Base-by-base conservation (phyloP, 2,113 vertebrate genomes). In the Rhipidura dahli region DNA sequence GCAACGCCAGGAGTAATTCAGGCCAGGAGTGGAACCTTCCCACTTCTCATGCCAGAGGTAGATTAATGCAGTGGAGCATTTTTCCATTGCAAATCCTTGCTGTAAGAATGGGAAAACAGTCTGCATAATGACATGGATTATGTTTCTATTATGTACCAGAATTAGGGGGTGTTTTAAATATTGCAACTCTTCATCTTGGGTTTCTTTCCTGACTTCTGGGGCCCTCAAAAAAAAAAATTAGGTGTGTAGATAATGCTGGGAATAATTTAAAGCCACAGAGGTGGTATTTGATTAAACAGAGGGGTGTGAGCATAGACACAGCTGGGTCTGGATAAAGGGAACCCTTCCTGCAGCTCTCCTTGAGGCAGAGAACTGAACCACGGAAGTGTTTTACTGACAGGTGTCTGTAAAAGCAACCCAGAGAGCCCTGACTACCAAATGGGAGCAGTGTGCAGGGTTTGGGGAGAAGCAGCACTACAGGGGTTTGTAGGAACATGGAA, bases 11-110 rank as follows among this genome's bases (percentile, higher is more conserved):
- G 51, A 50, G 51, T 45, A n/a, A 87, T 33, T 57, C 61, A 65
- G 66, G 30, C 79, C 54, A 13, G 23, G 37, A 57, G 68, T 61
- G 50, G 92, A 88, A 88, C 79, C 59, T 86, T 77, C 18, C 79
- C 33, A 33, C 85, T 76, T 15, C 79, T 39, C 0, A 0, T 93
- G 87, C 77, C 70, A 83, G 94, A 57, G 70, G 66, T 39, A 51
- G 73, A 85, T 94, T 87, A 91, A 85, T 61, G 83, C 81, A 91
- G 5, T 33, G n/a, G 77, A 95, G 70, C 70, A 4, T 93, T 91
- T 93, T 87, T 3, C 89, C 49, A 50, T 79, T 83, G 77, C 78
- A 83, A 79, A 91, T 95, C 89, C 78, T 72, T 23, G 39, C 66
- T 93, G 0, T 61, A 65, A 91, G 85, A 72, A 50, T 77, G 64